Base-by-base conservation (phyloP, 2,888 invertebrate genomes). In the Lacanobia wlatinum region DNA sequence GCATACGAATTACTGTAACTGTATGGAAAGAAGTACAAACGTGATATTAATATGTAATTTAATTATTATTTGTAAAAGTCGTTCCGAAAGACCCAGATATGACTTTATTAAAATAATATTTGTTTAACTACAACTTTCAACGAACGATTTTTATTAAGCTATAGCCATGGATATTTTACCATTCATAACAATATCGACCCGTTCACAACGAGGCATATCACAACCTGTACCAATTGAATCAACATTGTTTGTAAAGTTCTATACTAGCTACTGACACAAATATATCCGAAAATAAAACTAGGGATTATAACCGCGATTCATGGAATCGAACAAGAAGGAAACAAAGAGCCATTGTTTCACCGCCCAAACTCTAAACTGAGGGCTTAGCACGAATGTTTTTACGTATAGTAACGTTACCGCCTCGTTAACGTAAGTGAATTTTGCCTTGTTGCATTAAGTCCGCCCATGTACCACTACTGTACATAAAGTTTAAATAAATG, bases 211-310 rank as follows among this genome's bases (percentile, higher is more conserved):
- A 95, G 96, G 95, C 94, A 91, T 95, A 95, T 96, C 96, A 96
- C 96, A 96, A 96, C 96, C 96, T 95, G 96, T 95, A 95, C 95
- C 94, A 96, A 96, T 96, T 96, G 96, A 96, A 96, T 95, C 94
- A 96, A 95, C 95, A 95, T 96, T 94, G 95, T 96, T 96, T 96
- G 96, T 96, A 96, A 96, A 96, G 94, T 94, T 94, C 94, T 96
- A 96, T 94, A 93, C 96, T 96, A 96, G 92, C 96, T 96, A 96
- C 93, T 93, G 95, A 95, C 95, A 95, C 94, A 95, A 94, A 94
- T 92, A 94, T 90, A 92, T 95, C 94, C 89, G 94, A 95, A 95
- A 95, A 95, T 95, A 96, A 96, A 95, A 91, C 94, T 92, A 95
- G 94, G 95, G 95, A 92, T 92, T 91, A 92, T 94, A 94, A 95